Conservation (phyloP, 2,797 vertebrate species). For the Falco concolor region DNA sequence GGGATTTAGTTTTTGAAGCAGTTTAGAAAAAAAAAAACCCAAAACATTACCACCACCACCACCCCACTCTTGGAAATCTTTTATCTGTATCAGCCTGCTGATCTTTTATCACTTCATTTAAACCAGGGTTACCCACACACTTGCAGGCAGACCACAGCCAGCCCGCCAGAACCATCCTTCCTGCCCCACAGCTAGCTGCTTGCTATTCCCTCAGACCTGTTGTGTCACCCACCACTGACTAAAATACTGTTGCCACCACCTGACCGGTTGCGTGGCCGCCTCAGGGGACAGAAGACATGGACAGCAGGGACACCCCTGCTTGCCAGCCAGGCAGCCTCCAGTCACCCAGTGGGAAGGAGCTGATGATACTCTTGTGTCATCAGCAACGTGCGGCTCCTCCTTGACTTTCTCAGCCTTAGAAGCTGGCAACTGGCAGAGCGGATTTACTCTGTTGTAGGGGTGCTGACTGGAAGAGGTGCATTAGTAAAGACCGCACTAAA, state of each 20-base stretch:
- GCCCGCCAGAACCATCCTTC: not conserved
- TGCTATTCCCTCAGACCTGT: not conserved
- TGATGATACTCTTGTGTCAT: not conserved
- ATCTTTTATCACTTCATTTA: not conserved
- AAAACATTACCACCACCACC: no score
- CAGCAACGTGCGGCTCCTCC: not conserved
- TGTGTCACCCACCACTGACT: not conserved
- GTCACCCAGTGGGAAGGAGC: not conserved
- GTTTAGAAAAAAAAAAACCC: not conserved
- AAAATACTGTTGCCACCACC: not conserved
- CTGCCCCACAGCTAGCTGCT: not conserved
- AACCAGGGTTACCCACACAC: fast-evolving
- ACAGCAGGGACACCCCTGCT: not conserved
- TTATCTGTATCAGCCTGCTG: not conserved
- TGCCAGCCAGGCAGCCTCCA: not conserved
- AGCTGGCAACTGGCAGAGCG: not conserved
- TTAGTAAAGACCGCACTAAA: not conserved
- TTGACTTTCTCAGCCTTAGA: not conserved
- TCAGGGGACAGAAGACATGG: not conserved
- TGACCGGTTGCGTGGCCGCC: not conserved
- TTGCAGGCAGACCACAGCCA: fast-evolving
- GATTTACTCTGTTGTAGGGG: not conserved
- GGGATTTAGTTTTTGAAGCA: not conserved
- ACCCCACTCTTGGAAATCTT: not conserved
- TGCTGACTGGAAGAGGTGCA: not conserved